Evolutionary conservation across 2,113 vertebrate species (phyloP), one percentile per base, ranked within the genome.

Genomic region (Phalacrocorax carbo): DNA sequence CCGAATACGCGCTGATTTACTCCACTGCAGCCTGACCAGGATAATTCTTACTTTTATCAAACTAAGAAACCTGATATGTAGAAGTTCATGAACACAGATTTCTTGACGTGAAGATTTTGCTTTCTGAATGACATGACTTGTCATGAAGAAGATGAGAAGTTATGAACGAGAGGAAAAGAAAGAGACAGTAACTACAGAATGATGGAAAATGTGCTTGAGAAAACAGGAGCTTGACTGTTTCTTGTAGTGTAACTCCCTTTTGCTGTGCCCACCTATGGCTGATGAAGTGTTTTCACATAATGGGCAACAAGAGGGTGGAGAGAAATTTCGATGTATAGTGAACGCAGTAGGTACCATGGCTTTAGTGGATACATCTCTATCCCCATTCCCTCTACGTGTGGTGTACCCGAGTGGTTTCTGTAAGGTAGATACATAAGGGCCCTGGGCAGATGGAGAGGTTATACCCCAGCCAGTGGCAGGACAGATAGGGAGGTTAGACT

Each of bases 11-110:
- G 2, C 32, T 86, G 34, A 42, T 91, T 75, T 91, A 84, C 16
- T 84, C 12, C 77, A 84, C 34, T 79, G 36, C 40, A 54, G 54
- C 20, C 52, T 77, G 36, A 72, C 32, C 34, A 25, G 49, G 27
- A 54, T 32, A 84, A 91, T 91, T 64, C 40, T 84, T 70, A 54
- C 26, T 90, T 92, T 78, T 51, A 72, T 34, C 34, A 68, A 94
- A 2, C 65, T 79, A 79, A 75, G 65, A 86, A 84, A 22, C 19
- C 20, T 76, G 19, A 40, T 65, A 68, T 2, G 7, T 51, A 60
- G 44, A 12, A 42, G 14, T 71, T 90, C 52, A 68, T 2, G 15
- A 86, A 81, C 19, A 75, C 5, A 40, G 12, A 64, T 71, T 88
- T 80, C 17, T 55, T 66, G 19, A 65, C 58, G 36, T 54, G 36